Evolutionary conservation across 1,140 invertebrate species (phyloP), one percentile per base, ranked within the genome.

Genomic region (Episyrphus balteatus): DNA sequence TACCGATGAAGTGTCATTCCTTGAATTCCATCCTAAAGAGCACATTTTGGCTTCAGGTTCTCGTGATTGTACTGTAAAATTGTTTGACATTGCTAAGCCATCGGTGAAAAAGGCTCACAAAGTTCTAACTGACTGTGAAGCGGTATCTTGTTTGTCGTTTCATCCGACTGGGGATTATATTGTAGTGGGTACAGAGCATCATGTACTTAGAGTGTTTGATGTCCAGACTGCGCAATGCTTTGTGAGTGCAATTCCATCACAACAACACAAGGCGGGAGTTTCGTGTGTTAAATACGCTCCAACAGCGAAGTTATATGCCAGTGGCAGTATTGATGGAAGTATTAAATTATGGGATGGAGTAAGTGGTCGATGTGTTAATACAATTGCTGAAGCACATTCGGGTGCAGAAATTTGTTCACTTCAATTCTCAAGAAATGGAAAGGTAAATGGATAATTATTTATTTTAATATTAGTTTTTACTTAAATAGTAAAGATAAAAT

Each of bases 21-120:
- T 99, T 15, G 92, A 96, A 57, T 99, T 99, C 73, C 96, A 99
- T 73, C 96, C 96, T 1, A 78, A 81, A 39, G 87, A 91, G 57
- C 88, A 92, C 51, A 86, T 98, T 56, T 74, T 99, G 17, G 87
- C 88, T 1, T 98, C 93, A 8, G 96, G 94, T 0, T 93, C 91
- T 36, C 78, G 84, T 44, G 96, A 99, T 68, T 89, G 84, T 59
- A 92, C 89, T 6, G 82, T 99, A 19, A 94, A 98, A 66, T 75
- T 99, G 15, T 99, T 98, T 71, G 96, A 99, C 65, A 99, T 90
- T 57, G 93, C 92, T 17, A 98, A 98, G 73, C 89, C 94, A 0
- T 95, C 93, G 3, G 93, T 96, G 0, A 98, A 98, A 69, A 95
- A 98, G 66, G 94, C 95, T 0, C 94, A 89, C 70, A 91, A 92